These are phyloP conservation scores for Hepsetus odoe DNA, from an alignment of 2,113 vertebrate species.

Conservation along the genomic window DNA sequence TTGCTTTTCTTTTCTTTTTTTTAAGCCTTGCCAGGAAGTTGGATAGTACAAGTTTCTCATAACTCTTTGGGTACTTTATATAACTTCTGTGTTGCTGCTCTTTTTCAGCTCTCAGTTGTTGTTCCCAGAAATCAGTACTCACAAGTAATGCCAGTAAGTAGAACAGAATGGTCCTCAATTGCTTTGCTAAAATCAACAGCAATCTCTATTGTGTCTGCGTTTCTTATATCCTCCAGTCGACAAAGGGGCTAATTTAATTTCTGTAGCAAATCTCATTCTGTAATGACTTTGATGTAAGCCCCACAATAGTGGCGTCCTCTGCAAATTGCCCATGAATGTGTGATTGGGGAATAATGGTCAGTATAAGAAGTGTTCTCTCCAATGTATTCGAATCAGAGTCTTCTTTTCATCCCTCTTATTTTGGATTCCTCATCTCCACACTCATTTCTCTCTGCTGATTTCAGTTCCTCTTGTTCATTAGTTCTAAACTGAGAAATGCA, in stretches of 20 bases:
- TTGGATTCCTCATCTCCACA: background rate
- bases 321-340: background rate
- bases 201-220: constrained; percentile 2
- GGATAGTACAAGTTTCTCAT: background rate
- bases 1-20: too few species aligned
- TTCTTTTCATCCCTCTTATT: background rate
- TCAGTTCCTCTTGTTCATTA: too few species aligned
- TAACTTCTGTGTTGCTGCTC: background rate
- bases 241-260: constrained; percentile 33
- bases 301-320: background rate
- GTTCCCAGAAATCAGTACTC: background rate
- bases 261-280: background rate
- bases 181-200: constrained; percentile 16
- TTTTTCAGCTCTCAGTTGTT: background rate
- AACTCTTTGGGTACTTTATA: background rate
- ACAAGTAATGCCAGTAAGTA: background rate
- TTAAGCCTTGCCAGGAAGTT: background rate
- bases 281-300: background rate
- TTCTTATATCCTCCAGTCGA: background rate
- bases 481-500: too few species aligned
- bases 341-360: background rate
- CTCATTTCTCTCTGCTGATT: too few species aligned
- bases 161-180: constrained; percentile 9
- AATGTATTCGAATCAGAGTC: background rate
- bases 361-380: background rate